Percentiles rank a stretch among this genome's conserved stretches.
Evolutionary conservation across 1,140 invertebrate genomes (phyloP).

Genomic region (Pomacea maculata): DNA sequence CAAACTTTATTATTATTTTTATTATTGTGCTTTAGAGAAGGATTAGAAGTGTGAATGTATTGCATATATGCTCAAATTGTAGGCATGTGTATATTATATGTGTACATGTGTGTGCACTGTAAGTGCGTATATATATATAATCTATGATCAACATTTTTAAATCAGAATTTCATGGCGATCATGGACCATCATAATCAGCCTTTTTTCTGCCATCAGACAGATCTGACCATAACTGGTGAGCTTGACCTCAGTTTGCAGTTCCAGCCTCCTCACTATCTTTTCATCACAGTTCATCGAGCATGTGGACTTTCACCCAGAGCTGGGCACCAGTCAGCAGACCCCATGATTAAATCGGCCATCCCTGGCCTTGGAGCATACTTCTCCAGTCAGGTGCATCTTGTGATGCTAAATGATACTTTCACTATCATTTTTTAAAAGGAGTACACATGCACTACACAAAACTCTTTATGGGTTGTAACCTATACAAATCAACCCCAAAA

Average conservation of each 20-base stretch:
- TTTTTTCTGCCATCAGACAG: slow-evolving; percentile 44
- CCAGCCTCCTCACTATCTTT: slow-evolving; percentile 41
- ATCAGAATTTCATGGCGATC: background rate
- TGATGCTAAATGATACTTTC: too few species aligned
- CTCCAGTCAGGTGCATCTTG: slow-evolving; percentile 44
- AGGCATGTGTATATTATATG: too few species aligned
- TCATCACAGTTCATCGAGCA: slow-evolving; percentile 51
- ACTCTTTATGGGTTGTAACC: too few species aligned
- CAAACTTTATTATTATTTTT: background rate
- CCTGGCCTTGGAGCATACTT: slow-evolving; percentile 43
- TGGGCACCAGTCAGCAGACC: slow-evolving; percentile 39
- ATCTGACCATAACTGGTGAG: slow-evolving; percentile 50
- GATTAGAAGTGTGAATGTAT: background rate
- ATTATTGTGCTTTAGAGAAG: background rate
- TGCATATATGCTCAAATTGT: background rate
- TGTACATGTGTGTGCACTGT: background rate
- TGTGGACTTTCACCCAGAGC: slow-evolving; percentile 38
- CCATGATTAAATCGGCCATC: slow-evolving; percentile 55
- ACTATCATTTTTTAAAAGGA: too few species aligned
- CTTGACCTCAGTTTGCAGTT: slow-evolving; percentile 49
- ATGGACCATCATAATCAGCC: background rate
- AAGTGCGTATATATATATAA: slow-evolving; percentile 1
- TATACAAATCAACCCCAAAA: too few species aligned
- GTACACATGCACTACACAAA: too few species aligned
- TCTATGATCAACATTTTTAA: background rate